A percentile compares a stretch with the other conserved stretches of the same genome.
Conservation (phyloP, 2,888 invertebrate species). For the Andrena hattorfiana region DNA sequence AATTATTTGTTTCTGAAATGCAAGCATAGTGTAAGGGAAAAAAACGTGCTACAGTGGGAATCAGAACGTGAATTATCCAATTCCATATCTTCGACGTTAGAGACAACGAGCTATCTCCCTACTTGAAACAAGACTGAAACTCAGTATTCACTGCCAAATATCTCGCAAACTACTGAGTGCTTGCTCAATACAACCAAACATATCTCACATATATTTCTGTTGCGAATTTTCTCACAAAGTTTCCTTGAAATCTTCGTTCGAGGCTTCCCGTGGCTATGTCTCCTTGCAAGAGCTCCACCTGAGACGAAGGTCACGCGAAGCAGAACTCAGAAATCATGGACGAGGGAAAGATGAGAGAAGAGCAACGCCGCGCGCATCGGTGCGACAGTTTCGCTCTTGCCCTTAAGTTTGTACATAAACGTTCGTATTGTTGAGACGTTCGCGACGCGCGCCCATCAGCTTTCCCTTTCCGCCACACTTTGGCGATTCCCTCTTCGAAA, state of each 20-base stretch:
- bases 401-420: constrained; percentile 75
- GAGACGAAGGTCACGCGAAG: constrained; percentile 10
- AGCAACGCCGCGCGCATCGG: constrained; percentile 32
- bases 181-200: background rate
- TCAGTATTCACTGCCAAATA: no score
- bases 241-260: background rate
- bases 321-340: constrained; percentile 17
- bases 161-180: no score
- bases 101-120: no score
- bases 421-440: constrained; percentile 52
- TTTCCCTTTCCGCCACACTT: background rate
- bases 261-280: background rate
- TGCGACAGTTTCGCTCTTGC: constrained; percentile 63
- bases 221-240: background rate
- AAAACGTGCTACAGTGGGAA: no score
- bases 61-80: no score
- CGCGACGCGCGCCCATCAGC: constrained; percentile 12
- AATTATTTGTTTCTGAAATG: no score
- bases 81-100: no score
- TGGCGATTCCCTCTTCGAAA: background rate
- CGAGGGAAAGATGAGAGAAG: constrained; percentile 18
- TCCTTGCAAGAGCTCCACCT: constrained; percentile 42
- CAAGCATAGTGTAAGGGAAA: no score
- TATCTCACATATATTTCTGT: background rate
- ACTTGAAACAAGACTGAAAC: no score